Conservation (phyloP, 2,888 invertebrate genomes). For the Melieria omissa region DNA sequence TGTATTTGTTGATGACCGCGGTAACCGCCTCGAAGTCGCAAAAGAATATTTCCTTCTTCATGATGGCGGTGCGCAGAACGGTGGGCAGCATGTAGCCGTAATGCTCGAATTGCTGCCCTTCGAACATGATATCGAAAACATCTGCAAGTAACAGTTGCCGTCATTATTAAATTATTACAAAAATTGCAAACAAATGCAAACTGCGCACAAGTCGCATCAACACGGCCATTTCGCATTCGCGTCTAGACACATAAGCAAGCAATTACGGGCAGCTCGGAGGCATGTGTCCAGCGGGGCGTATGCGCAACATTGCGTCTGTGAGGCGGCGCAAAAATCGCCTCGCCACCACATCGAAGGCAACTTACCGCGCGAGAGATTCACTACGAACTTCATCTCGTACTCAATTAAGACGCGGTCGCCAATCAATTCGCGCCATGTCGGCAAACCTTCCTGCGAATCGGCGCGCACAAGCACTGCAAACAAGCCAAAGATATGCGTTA, state of each 20-base stretch:
- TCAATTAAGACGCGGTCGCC: conserved; percentile 76
- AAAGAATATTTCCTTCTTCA: conserved; percentile 69
- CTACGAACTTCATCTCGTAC: conserved; percentile 73
- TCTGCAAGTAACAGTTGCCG: conserved; percentile 51
- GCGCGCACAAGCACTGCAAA: conserved; percentile 59
- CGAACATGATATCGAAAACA: conserved; percentile 76
- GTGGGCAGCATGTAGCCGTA: conserved; percentile 72
- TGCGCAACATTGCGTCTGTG: neutral
- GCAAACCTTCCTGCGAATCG: conserved; percentile 55
- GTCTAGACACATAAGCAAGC: too few species aligned
- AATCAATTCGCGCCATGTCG: conserved; percentile 78
- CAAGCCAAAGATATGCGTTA: neutral
- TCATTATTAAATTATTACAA: neutral
- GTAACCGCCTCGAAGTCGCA: conserved; percentile 74
- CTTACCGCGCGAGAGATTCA: conserved; percentile 70
- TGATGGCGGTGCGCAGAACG: conserved; percentile 69
- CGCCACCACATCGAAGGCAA: neutral
- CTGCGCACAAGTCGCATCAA: neutral
- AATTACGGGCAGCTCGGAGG: neutral
- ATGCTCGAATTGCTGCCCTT: conserved; percentile 80
- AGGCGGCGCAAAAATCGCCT: neutral
- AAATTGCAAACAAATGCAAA: neutral
- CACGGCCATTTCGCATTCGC: too few species aligned
- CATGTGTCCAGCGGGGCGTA: neutral
- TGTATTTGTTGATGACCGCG: conserved; percentile 74